Conservation (phyloP, 2,888 invertebrate species). For the Volucella inflata region DNA sequence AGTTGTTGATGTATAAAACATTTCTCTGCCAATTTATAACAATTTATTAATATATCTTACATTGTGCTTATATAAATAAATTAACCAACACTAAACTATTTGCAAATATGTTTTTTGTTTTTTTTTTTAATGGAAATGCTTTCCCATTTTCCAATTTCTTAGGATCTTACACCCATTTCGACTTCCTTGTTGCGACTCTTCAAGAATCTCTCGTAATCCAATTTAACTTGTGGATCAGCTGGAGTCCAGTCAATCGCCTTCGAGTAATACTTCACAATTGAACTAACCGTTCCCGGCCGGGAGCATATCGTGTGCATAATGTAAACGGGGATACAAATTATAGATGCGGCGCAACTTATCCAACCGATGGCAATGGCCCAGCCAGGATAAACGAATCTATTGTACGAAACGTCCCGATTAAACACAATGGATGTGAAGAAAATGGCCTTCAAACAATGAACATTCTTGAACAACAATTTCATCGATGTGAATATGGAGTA, state of each 20-base stretch:
- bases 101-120: not conserved
- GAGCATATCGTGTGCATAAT: slow-evolving; percentile 85
- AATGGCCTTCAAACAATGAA: slow-evolving; percentile 85
- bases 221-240: slow-evolving; percentile 79
- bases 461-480: not conserved
- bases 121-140: not conserved
- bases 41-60: no score
- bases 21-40: no score
- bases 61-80: no score
- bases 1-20: no score
- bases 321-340: slow-evolving; percentile 90
- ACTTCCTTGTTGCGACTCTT: slow-evolving; percentile 60
- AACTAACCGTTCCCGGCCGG: slow-evolving; percentile 79
- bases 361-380: slow-evolving; percentile 87
- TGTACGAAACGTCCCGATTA: slow-evolving; percentile 86
- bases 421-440: slow-evolving; percentile 87
- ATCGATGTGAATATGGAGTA: no score
- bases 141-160: slow-evolving; percentile 5
- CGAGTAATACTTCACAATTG: slow-evolving; percentile 81
- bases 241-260: slow-evolving; percentile 87
- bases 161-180: slow-evolving; percentile 64
- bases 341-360: slow-evolving; percentile 88
- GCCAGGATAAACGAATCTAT: slow-evolving; percentile 84
- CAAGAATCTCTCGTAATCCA: slow-evolving; percentile 77
- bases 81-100: not conserved